Conservation (phyloP, 2,113 vertebrate species). For the Alligator mississippiensis region DNA sequence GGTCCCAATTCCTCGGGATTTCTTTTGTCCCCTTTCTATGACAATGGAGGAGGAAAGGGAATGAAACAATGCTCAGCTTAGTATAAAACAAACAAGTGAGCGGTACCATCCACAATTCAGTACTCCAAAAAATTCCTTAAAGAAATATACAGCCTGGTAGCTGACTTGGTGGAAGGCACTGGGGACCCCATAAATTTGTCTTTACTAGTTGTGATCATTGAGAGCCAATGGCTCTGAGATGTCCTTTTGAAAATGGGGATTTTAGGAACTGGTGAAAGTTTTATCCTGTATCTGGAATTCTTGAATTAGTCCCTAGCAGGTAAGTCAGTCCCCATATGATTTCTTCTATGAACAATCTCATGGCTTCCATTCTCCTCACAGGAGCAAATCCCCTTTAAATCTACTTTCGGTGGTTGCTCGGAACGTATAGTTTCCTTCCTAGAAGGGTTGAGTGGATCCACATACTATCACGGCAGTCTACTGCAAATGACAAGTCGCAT, state of each 20-base stretch:
- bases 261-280: too few relatives aligned
- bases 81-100: fast-evolving
- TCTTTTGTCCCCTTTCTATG: not conserved
- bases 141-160: not conserved
- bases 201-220: not conserved
- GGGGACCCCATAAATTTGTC: not conserved
- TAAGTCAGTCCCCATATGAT: not conserved
- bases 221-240: not conserved
- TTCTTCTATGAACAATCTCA: not conserved
- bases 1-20: not conserved
- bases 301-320: not conserved
- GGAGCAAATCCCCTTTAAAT: not conserved
- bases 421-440: too few relatives aligned
- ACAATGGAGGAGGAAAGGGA: not conserved
- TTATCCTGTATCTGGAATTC: not conserved
- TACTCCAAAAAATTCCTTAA: not conserved
- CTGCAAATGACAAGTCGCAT: not conserved
- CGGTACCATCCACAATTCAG: not conserved
- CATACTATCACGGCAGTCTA: fast-evolving
- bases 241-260: not conserved
- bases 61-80: not conserved
- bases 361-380: not conserved
- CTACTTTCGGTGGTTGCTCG: too few relatives aligned
- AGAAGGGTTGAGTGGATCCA: not conserved
- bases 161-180: not conserved